Conservation (phyloP, 2,797 vertebrate genomes). For the Podargus strigoides region DNA sequence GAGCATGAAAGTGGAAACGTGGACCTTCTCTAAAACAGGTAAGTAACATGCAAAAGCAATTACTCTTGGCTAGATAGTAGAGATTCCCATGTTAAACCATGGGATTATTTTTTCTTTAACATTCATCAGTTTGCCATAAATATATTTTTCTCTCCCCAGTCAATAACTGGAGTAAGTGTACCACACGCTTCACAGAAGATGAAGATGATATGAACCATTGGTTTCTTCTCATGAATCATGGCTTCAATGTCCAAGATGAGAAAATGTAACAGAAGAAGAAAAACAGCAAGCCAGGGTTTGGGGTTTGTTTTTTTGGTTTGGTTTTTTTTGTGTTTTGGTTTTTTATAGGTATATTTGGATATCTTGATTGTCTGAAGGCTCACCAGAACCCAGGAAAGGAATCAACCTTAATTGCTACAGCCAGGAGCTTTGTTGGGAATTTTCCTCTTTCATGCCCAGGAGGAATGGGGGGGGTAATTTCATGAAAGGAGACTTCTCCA, state of each 20-base stretch:
- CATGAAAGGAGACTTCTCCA: neutral
- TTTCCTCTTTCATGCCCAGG: neutral
- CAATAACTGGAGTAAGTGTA: neutral
- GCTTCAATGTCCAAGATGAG: rapidly evolving
- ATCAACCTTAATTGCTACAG: neutral
- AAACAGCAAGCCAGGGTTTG: neutral
- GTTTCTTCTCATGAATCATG: neutral
- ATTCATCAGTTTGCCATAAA: neutral
- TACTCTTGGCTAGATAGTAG: neutral
- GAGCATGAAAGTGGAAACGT: neutral
- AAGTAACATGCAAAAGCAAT: neutral
- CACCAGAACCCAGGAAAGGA: neutral
- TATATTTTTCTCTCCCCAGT: neutral
- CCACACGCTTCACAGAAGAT: neutral
- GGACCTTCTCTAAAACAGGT: neutral
- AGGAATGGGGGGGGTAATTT: neutral
- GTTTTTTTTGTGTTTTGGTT: too few relatives aligned
- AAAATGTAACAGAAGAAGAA: neutral
- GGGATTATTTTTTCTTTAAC: neutral
- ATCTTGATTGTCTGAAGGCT: neutral
- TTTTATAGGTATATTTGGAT: neutral
- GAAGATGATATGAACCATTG: neutral
- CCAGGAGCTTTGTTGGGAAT: neutral
- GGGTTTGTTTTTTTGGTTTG: rapidly evolving
- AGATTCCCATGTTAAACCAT: neutral